These are phyloP conservation scores for Rhagonycha fulva DNA, from an alignment of 2,888 invertebrate genomes.

Conservation along the genomic window DNA sequence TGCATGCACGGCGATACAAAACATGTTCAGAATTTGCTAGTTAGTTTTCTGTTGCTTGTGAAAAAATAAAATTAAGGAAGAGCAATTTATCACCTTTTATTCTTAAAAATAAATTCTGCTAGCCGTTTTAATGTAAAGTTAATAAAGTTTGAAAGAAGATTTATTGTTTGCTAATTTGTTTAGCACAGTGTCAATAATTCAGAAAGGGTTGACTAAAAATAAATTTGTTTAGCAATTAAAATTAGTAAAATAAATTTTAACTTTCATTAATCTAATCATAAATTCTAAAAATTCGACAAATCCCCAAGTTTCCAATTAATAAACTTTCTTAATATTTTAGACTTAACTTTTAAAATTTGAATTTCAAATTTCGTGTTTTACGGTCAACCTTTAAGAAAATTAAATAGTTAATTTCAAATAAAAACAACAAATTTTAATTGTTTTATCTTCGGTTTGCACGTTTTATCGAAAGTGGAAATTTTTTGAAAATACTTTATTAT, in stretches of 20 bases:
- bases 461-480: background rate
- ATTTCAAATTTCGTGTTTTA: constrained; percentile 15
- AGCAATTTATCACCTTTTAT: background rate
- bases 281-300: constrained; percentile 17
- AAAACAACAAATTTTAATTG: background rate
- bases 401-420: background rate
- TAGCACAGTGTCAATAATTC: background rate
- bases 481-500: background rate
- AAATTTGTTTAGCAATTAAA: constrained; percentile 13
- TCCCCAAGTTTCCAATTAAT: constrained; percentile 13
- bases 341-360: constrained; percentile 17
- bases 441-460: background rate
- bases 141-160: background rate
- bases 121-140: background rate
- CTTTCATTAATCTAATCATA: constrained; percentile 12
- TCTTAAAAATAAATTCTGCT: background rate
- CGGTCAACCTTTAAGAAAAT: constrained; percentile 9
- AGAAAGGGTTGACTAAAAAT: background rate
- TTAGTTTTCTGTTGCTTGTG: background rate
- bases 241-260: constrained; percentile 2
- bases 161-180: background rate
- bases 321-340: constrained; percentile 18
- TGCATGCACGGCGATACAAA: background rate
- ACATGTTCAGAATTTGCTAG: background rate
- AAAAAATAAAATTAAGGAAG: background rate